Evolutionary conservation across 2,888 invertebrate genomes (phyloP), one percentile per base, ranked within the genome.

Genomic region (Amblyjoppa proteus): DNA sequence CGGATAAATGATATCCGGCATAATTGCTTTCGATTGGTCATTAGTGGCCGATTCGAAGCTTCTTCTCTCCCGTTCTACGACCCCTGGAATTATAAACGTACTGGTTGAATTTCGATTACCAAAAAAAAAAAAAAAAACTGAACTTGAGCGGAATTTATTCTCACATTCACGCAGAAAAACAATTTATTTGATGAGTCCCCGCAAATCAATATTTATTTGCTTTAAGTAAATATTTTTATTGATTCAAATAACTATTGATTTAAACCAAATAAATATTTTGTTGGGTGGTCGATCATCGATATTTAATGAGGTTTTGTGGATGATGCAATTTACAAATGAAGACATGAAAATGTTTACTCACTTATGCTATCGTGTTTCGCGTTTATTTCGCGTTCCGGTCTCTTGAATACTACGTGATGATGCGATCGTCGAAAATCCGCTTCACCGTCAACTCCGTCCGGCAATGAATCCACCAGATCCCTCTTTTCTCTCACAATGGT

Each of bases 321-420:
- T 13, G 34, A 34, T 7, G 34, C 34, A 6, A 34, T 34, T 34
- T 58, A 28, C 3, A 2, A 58, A 58, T 25, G 9, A 0, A 4
- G 9, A 28, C 25, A 28, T 2, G 34, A 2, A 53, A n/a, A 25
- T 13, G 11, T 25, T 28, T 13, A 58, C 71, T 76, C 31, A 53
- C 45, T 79, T 79, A 75, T 76, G 31, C 75, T 77, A 61, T 66
- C 79, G n/a, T 75, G 28, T 6, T 66, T 66, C n/a, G 76, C 25
- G 13, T 81, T 69, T 0, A 69, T 66, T 7, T 79, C 53, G 4
- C 82, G 66, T 38, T 84, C 83, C 13, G 77, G 74, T 49, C 74
- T 69, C 75, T 89, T 85, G 73, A 90, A 92, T 34, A 92, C 81
- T 16, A 92, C 82, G n/a, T 92, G 92, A 83, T 88, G 90, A 88